Evolutionary conservation across 1,140 invertebrate species (phyloP).

Genomic region (Brachionus sp.): DNA sequence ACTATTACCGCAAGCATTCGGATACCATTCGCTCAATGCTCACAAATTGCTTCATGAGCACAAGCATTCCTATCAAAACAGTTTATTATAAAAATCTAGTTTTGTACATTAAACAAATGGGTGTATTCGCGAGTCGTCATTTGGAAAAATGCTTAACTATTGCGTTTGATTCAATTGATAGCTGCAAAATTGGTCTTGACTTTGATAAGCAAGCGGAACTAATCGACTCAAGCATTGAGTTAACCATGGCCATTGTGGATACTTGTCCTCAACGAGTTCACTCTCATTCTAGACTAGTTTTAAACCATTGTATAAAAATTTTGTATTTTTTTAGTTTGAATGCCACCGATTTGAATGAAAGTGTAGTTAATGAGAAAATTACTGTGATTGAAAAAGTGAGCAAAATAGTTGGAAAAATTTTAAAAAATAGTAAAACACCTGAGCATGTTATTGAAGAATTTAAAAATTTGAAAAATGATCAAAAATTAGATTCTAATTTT

Average conservation of each 20-base stretch:
- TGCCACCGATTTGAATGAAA: not conserved
- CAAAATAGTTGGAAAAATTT: not conserved
- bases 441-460: not conserved
- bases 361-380: not conserved
- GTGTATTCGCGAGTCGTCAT: not conserved
- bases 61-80: not conserved
- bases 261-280: not conserved
- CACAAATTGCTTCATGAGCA: slow-evolving; percentile 23
- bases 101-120: slow-evolving; percentile 34
- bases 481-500: slow-evolving; percentile 1
- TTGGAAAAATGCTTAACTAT: not conserved
- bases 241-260: not conserved
- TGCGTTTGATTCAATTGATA: slow-evolving; percentile 32
- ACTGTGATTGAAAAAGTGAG: not conserved
- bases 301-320: slow-evolving; percentile 30
- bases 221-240: not conserved
- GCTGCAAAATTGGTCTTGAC: not conserved
- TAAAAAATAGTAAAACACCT: slow-evolving; percentile 1
- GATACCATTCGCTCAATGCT: not conserved
- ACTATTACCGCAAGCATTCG: slow-evolving; percentile 34
- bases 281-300: not conserved
- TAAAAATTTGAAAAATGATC: not conserved
- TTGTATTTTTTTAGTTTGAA: slow-evolving; percentile 34
- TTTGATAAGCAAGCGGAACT: not conserved
- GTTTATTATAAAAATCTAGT: slow-evolving; percentile 2